Evolutionary conservation across 2,797 vertebrate genomes (phyloP).

Genomic region (Sardinella longiceps): DNA sequence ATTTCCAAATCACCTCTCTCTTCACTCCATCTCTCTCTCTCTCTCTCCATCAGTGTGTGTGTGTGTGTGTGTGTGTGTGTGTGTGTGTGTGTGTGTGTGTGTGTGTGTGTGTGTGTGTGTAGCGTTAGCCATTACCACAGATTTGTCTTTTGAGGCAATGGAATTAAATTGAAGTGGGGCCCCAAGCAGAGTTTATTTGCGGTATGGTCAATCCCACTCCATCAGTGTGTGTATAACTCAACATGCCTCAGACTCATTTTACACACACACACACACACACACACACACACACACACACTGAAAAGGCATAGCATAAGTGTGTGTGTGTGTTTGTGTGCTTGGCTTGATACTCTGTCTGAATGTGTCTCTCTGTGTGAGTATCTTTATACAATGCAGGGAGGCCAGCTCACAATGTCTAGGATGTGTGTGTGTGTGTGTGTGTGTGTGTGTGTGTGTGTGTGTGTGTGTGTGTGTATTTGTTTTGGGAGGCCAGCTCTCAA

Average conservation of each 20-base stretch:
- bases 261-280: conserved; percentile 2
- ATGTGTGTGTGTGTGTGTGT: too few species aligned
- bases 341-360: too few species aligned
- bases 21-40: background rate
- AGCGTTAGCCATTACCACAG: conserved; percentile 65
- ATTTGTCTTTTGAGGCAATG: conserved; percentile 69
- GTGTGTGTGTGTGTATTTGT: too few species aligned
- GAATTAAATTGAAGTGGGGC: conserved; percentile 64
- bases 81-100: too few species aligned
- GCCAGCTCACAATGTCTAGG: too few species aligned
- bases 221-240: conserved; percentile 23
- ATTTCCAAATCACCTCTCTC: background rate
- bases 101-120: conserved; percentile 54
- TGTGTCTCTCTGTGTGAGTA: too few species aligned
- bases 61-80: too few species aligned
- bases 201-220: background rate
- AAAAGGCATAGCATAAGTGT: too few species aligned
- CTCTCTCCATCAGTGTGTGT: background rate
- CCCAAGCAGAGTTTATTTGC: conserved; percentile 20
- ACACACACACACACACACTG: background rate
- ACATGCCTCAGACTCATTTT: background rate
- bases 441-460: too few species aligned
- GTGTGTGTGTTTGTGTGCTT: background rate
- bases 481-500: too few species aligned
- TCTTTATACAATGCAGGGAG: too few species aligned